Evolutionary conservation across 2,797 vertebrate genomes (phyloP), one percentile per base, ranked within the genome.

Genomic region (Setipinna tenuifilis): DNA sequence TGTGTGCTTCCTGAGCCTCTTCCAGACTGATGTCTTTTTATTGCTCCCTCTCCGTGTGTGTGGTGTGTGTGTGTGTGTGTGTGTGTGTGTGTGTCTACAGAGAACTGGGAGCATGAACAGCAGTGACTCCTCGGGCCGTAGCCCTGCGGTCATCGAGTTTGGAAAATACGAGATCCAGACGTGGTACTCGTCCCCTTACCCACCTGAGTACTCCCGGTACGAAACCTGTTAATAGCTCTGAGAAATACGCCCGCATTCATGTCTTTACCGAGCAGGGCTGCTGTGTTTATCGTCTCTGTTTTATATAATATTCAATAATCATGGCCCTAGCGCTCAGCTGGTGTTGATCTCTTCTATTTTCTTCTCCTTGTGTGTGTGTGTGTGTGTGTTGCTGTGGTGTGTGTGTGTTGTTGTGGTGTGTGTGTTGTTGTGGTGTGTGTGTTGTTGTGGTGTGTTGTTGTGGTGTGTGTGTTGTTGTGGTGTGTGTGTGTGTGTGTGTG

Each of bases 121-220:
- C 71, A 44, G 16, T 6, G 71, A 78, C 31, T 19, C 35, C 71
- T 78, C 71, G 1, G 35, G 71, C 7, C 71, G 71, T 19, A 78
- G 31, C 85, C 98, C 98, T 54, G 95, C 97, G 10, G 91, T 98
- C 88, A 99, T 99, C 91, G 98, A 99, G 92, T 98, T 99, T 86
- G 98, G 98, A 83, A 98, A 98, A 91, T 98, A 97, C 0, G 98
- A 99, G 95, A 98, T 99, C 87, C 98, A 99, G 90, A 99, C 98
- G 82, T 99, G 98, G 98, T 98, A 99, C 91, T 99, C 98, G 19
- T 99, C 98, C 87, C 98, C 98, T 90, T 99, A 99, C 92, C 98
- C 98, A 85, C 98, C 98, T 91, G 98, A 99, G 96, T 99, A 99
- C 93, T 97, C 97, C 93, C 98, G 98, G 98, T 99, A 96, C 84